Evolutionary conservation across 2,888 invertebrate species (phyloP), one percentile per base, ranked within the genome.

Genomic region (Metellina segmentata): DNA sequence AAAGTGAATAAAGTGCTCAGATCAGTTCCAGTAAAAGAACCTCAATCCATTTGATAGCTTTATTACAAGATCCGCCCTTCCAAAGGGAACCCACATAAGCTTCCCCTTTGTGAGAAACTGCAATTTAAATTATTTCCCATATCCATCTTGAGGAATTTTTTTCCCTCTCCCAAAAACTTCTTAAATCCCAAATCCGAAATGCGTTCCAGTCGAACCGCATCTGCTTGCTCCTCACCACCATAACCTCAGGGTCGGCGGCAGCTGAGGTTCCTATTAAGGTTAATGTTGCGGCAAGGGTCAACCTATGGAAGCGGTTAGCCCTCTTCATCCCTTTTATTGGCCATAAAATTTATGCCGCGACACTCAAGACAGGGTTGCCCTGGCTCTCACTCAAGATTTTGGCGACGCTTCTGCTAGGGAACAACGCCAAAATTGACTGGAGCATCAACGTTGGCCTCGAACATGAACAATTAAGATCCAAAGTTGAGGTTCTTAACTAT

Each of bases 201-300:
- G 89, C 77, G 77, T 77, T 83, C 77, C 78, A 70, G 49, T 75
- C 70, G 87, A 91, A 87, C 91, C 91, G 53, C 91, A 91, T 87
- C 91, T 87, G 83, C 74, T 70, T 78, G 89, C 83, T 85, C 77
- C 89, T 70, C 70, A 69, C 69, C 81, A 51, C 70, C 53, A 82
- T 87, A 79, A 83, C 82, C 87, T 85, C 85, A 85, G 82, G 81
- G 71, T 79, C 69, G 83, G 61, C 61, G 78, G 85, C 92, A 89
- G 92, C 92, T 92, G 92, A 89, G 92, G 81, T 89, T 92, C 92
- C 92, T 92, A 92, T 92, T 92, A 92, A 92, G 89, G 85, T 92
- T 92, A 92, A 92, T 92, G 92, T 92, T 92, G 92, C 92, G 92
- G 92, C 92, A 92, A 92, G 92, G 92, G 92, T 92, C 92, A 92